Evolutionary conservation across 2,797 vertebrate genomes (phyloP), one percentile per base, ranked within the genome.

Genomic region (Sorex maritimensis): DNA sequence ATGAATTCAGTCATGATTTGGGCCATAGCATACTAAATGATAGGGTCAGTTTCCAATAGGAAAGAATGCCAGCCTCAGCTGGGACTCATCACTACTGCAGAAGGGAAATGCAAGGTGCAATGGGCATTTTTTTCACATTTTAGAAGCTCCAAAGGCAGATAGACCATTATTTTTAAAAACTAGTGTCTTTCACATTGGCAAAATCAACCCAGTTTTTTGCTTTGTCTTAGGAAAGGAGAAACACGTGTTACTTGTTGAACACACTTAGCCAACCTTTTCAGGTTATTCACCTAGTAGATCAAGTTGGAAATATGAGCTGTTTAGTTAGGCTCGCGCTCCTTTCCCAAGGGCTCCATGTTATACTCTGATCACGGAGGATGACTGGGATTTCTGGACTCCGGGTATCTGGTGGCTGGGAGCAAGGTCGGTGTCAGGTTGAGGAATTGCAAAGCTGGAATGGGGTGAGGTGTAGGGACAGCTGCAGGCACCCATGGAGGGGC

Each of bases 31-130:
- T 46, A 73, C n/a, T 26, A 52, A 34, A 93, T 63, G 46, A n/a
- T 68, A 46, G 46, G 41, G 93, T 34, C 46, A 28, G 26, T 86
- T 92, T 34, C 55, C 44, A 80, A 69, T 73, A 0, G 21, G 58
- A 83, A 88, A 44, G 55, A 69, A 67, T 34, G 38, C 52, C 23
- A 63, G 69, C 38, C 68, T 84, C 74, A 14, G 75, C 28, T 44
- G 74, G 15, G 63, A 83, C 61, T 79, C 13, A 68, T 75, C 81
- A 49, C 30, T 90, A 2, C 26, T 44, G 41, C 69, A 41, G 34
- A 34, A 90, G 92, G 65, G 90, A 90, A 92, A 78, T 55, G 55
- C 75, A 55, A 68, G 67, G 30, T 28, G 52, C 90, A 83, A 81
- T 21, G 30, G 30, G 21, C 11, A 23, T 5, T 67, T 69, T 69